A percentile compares a stretch with the other conserved stretches of the same genome.
Evolutionary conservation across 2,888 invertebrate genomes (phyloP).

Genomic region (Hipparchia sbordonii): DNA sequence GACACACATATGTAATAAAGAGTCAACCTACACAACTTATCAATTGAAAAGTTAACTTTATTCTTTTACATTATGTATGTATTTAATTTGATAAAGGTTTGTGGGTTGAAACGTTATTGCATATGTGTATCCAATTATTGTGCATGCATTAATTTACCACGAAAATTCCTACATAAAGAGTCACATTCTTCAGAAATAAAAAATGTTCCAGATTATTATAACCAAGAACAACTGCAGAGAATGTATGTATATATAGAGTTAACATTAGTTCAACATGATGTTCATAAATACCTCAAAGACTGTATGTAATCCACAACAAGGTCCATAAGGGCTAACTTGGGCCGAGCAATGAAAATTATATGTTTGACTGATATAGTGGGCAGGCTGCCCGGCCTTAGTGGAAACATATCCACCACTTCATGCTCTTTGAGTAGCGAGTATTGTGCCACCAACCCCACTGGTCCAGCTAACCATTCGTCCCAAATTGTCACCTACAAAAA

Average conservation of each 20-base stretch:
- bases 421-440: slow-evolving; percentile 90
- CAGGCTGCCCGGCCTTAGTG: slow-evolving; percentile 86
- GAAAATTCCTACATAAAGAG: no score
- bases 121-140: no score
- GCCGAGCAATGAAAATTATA: slow-evolving; percentile 94
- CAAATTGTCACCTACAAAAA: slow-evolving; percentile 84
- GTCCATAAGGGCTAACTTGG: slow-evolving; percentile 92
- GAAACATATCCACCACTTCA: slow-evolving; percentile 92
- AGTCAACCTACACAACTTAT: no score
- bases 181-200: no score
- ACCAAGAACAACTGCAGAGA: no score
- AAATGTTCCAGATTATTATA: no score
- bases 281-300: slow-evolving; percentile 60
- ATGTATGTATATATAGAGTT: background rate
- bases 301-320: slow-evolving; percentile 88
- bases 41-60: no score
- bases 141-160: no score
- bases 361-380: slow-evolving; percentile 89
- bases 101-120: no score
- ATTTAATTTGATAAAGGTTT: no score
- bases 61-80: no score
- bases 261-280: background rate
- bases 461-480: slow-evolving; percentile 94
- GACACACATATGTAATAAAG: no score
- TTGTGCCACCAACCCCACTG: slow-evolving; percentile 92